Base-by-base conservation (phyloP, 1,140 invertebrate species). In the Yoshiicerus persimilis region DNA sequence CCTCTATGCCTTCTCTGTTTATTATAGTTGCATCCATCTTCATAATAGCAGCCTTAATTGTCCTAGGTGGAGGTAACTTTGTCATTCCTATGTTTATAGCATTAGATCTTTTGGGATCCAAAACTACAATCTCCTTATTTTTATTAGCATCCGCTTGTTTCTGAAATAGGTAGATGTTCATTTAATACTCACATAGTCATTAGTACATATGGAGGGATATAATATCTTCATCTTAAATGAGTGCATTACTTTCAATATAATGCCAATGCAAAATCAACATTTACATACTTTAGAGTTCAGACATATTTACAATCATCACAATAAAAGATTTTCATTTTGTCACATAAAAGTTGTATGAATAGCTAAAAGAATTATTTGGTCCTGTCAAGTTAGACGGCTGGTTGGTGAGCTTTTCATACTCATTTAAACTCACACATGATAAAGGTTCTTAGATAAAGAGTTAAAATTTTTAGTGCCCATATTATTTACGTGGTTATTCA, bases 71-170 rank as follows among this genome's bases (percentile, higher is more conserved):
- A 32, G 99, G 99, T 89, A 99, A 93, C 92, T 99, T 99, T 11
- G 98, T 99, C 95, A 99, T 97, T n/a, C 98, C 98, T 91, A 99
- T 99, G 92, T 99, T 99, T 90, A 99, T 99, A 13, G 98, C 98
- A 93, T 99, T 99, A 2, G 98, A 99, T 89, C 99, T 94, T 92
- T 99, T 99, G 30, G 98, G 96, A 93, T 99, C 98, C 92, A 99
- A 93, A 34, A 99, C 98, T 66, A 99, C 97, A 86, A 99, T 96
- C 93, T 98, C 97, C 92, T 98, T 97, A 92, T 96, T 99, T 92
- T 98, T 99, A 92, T 96, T 97, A 93, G 96, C 94, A 92, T 97
- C 97, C 93, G 97, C 96, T 94, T 88, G 85, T 66, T 90, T 90
- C 89, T 90, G 75, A 11, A 84, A 70, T 56, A 86, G 47, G 47